phyloP scores from a whole-genome alignment of 2,888 invertebrate species.

The Thera britannica region DNA sequence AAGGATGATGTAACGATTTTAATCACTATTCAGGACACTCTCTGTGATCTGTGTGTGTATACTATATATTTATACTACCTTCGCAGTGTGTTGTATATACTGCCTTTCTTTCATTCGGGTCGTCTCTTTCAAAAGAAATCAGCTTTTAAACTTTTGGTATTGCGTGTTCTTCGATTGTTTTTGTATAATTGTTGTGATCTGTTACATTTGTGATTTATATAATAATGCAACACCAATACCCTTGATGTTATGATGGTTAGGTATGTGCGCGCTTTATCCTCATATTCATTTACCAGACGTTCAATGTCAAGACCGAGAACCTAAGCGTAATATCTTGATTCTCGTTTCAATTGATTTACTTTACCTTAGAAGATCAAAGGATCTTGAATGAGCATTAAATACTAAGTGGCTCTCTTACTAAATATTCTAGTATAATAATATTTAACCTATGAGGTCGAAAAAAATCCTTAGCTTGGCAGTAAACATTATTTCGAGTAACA shows the following conservation, averaged over 20 bases:
- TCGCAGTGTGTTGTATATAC: no score
- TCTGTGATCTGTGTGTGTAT: background rate
- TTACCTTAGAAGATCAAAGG: no score
- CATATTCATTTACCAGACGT: background rate
- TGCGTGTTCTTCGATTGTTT: background rate
- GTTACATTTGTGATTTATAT: background rate
- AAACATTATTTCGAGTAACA: no score
- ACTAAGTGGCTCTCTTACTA: no score
- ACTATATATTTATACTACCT: background rate
- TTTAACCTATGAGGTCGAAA: no score
- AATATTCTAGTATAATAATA: no score
- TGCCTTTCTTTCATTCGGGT: no score
- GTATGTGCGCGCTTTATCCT: background rate
- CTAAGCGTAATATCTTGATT: background rate
- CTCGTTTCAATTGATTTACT: background rate
- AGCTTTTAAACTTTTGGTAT: no score
- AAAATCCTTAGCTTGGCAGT: no score
- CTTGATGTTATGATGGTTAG: background rate
- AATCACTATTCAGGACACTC: background rate
- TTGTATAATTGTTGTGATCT: no score
- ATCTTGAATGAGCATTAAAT: no score
- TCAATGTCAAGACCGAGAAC: background rate
- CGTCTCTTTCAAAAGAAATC: no score
- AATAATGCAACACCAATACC: background rate
- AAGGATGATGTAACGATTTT: background rate